A percentile compares a stretch with the other conserved stretches of the same genome.
These are phyloP conservation scores for Montipora sp. DNA, from an alignment of 64 coral and sea anemone species.

Conservation along the genomic window DNA sequence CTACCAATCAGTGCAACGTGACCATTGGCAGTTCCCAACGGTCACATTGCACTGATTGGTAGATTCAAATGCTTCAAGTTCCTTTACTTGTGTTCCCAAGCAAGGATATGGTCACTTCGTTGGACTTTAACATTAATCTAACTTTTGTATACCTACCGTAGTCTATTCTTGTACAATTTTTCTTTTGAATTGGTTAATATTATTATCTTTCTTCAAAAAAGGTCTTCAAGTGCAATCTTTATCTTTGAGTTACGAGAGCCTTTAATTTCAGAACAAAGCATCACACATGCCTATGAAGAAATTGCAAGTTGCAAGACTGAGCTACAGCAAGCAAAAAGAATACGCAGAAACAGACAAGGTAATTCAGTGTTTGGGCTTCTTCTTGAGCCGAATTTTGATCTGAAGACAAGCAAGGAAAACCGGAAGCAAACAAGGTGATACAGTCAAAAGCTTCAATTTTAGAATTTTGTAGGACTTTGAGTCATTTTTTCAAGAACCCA, in stretches of 20 bases:
- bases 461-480: too few relatives aligned
- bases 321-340: constrained; percentile 88
- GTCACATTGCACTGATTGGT: too few relatives aligned
- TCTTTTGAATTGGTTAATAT: not conserved
- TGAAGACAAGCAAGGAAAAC: not conserved
- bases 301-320: constrained; percentile 80
- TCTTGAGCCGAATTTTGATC: not conserved
- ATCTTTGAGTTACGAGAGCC: not conserved
- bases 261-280: constrained; percentile 72
- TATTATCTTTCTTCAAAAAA: not conserved
- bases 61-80: too few relatives aligned
- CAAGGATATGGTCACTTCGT: too few relatives aligned
- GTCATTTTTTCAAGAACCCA: too few relatives aligned
- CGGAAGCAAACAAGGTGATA: not conserved
- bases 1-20: too few relatives aligned
- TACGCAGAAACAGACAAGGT: constrained; percentile 91
- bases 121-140: too few relatives aligned
- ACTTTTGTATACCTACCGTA: too few relatives aligned
- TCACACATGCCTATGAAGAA: constrained; percentile 81
- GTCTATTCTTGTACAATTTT: too few relatives aligned
- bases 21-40: too few relatives aligned
- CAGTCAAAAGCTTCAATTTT: too few relatives aligned
- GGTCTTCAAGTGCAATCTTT: not conserved
- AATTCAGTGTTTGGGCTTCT: not conserved
- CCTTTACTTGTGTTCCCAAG: too few relatives aligned